Evolutionary conservation across 2,888 invertebrate species (phyloP).

Genomic region (Aelia acuminata): DNA sequence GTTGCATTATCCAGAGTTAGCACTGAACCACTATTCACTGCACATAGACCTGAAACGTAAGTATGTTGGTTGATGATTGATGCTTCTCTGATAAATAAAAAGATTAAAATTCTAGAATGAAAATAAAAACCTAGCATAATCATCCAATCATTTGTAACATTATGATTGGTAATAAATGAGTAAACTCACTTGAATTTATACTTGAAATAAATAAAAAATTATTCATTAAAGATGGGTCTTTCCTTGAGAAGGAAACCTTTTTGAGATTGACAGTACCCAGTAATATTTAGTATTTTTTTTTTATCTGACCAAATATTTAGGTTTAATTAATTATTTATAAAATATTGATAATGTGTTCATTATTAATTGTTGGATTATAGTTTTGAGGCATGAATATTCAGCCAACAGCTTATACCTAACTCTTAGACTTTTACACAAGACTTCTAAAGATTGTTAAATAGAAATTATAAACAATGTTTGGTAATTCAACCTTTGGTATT

Average conservation of each 20-base stretch:
- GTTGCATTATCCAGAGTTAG: slow-evolving; percentile 67
- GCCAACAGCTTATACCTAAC: no score
- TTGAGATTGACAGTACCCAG: neutral
- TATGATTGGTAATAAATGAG: neutral
- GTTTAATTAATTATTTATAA: neutral
- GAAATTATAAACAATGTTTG: neutral
- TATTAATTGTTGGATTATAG: neutral
- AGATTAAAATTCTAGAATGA: neutral
- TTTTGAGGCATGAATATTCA: neutral
- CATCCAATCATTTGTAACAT: neutral
- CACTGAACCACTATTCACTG: slow-evolving; percentile 66
- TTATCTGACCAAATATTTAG: neutral
- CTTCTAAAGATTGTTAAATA: no score
- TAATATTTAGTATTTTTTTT: neutral
- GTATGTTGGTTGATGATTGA: no score
- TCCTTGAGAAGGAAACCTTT: neutral
- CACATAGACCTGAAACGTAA: slow-evolving; percentile 67
- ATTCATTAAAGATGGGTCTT: neutral
- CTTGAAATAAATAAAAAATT: neutral
- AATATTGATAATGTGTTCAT: neutral
- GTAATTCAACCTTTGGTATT: slow-evolving; percentile 66
- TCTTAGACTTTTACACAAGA: no score
- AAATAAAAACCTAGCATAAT: neutral
- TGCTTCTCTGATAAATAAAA: no score
- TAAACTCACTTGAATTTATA: neutral